These are phyloP conservation scores for Scaptomyza caliginosa DNA, from an alignment of 2,888 invertebrate species.

Conservation along the genomic window DNA sequence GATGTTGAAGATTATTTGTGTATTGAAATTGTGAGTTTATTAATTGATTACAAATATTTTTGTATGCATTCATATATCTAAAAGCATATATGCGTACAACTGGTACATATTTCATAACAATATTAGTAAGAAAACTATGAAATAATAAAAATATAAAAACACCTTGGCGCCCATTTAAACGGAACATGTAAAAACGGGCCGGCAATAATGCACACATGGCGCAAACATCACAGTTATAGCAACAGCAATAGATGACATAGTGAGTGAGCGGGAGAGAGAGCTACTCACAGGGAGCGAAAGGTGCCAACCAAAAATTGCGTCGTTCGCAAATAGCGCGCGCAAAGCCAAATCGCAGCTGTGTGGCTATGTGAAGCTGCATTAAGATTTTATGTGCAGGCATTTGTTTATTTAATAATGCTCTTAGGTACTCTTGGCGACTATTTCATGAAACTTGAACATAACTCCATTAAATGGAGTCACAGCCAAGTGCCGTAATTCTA, in stretches of 20 bases:
- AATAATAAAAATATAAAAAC: slow-evolving; percentile 28
- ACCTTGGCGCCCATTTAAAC: slow-evolving; percentile 40
- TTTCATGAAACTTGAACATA: background rate
- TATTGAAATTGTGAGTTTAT: no score
- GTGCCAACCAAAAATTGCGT: slow-evolving; percentile 63
- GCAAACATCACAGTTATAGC: slow-evolving; percentile 21
- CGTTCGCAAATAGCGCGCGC: slow-evolving; percentile 62
- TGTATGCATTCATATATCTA: no score
- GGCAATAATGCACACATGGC: slow-evolving; percentile 24
- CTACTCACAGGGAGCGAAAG: slow-evolving; percentile 35
- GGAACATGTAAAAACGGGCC: slow-evolving; percentile 42
- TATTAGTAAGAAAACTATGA: slow-evolving; percentile 13
- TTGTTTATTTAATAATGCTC: background rate
- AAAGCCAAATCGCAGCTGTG: slow-evolving; percentile 23
- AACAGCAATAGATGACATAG: slow-evolving; percentile 40
- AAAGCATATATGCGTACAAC: no score
- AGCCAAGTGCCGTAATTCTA: slow-evolving; percentile 1
- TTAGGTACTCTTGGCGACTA: background rate
- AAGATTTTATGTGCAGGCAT: slow-evolving; percentile 5
- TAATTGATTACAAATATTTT: no score
- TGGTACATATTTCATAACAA: slow-evolving; percentile 36
- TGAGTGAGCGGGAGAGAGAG: background rate
- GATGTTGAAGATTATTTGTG: no score
- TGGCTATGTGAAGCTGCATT: slow-evolving; percentile 40
- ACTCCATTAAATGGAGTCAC: slow-evolving; percentile 1